Percentiles rank a stretch among this genome's conserved stretches.
These are phyloP conservation scores for Falco columbarius DNA, from an alignment of 2,797 vertebrate genomes.

Conservation along the genomic window DNA sequence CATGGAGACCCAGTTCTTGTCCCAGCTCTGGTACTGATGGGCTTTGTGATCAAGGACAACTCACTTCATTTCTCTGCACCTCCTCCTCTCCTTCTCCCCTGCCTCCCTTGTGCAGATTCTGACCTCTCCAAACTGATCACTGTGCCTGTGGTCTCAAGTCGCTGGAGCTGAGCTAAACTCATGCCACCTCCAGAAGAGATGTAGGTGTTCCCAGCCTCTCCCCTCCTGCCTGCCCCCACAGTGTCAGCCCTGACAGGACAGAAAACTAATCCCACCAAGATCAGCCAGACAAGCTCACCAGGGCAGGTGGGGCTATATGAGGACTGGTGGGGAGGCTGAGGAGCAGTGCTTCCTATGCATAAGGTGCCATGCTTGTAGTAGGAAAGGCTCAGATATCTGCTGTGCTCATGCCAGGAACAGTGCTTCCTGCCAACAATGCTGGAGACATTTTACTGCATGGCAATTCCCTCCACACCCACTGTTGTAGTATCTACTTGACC, in stretches of 20 bases:
- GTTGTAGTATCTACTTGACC: not conserved
- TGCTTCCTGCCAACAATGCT: not conserved
- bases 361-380: not conserved
- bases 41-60: not conserved
- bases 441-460: not conserved
- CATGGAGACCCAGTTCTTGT: not conserved
- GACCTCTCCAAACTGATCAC: not conserved
- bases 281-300: rapidly evolving
- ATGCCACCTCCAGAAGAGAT: not conserved
- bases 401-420: not conserved
- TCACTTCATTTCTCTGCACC: not conserved
- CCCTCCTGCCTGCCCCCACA: not conserved
- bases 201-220: not conserved
- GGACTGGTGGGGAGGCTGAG: not conserved
- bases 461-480: not conserved
- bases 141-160: not conserved
- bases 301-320: not conserved
- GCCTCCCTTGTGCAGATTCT: not conserved
- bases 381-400: not conserved
- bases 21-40: not conserved
- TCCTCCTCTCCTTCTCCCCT: not conserved
- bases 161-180: not conserved
- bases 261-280: not conserved
- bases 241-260: not conserved
- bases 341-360: not conserved